Evolutionary conservation across 2,113 vertebrate genomes (phyloP).

Genomic region (Pelvicachromis taeniatus): DNA sequence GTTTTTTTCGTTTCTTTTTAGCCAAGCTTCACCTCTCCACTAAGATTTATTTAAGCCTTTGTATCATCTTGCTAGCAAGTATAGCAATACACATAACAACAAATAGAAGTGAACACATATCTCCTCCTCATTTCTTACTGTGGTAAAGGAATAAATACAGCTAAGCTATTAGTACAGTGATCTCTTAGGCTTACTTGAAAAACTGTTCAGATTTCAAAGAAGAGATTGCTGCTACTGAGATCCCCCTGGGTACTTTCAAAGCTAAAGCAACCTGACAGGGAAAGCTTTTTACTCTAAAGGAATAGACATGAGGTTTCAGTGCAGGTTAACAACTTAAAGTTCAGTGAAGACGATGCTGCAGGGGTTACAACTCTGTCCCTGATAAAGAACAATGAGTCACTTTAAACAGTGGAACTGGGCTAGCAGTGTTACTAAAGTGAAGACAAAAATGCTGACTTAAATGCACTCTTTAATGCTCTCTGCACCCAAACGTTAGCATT

Average conservation of each 20-base stretch:
- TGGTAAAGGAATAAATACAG: neutral
- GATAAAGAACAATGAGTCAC: neutral
- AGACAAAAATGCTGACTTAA: neutral
- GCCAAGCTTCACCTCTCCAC: neutral
- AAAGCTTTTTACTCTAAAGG: neutral
- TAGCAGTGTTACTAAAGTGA: neutral
- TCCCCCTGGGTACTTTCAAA: neutral
- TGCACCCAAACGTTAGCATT: neutral
- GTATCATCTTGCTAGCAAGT: neutral
- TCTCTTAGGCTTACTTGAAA: neutral
- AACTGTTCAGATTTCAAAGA: neutral
- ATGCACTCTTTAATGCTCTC: neutral
- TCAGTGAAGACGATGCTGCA: neutral
- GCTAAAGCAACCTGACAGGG: neutral
- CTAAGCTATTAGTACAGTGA: neutral
- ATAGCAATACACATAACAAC: neutral
- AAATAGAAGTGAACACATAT: neutral
- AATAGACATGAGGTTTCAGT: neutral
- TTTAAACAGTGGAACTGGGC: neutral
- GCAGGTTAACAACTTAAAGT: neutral
- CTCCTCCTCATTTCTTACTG: neutral
- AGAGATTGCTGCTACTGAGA: neutral
- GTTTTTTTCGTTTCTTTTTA: fast-evolving
- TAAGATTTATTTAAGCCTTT: neutral
- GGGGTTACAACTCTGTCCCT: neutral